Percentiles rank a stretch among this genome's conserved stretches.
Conservation (phyloP, 1,140 invertebrate species). For the Choristoneura fumiferana region DNA sequence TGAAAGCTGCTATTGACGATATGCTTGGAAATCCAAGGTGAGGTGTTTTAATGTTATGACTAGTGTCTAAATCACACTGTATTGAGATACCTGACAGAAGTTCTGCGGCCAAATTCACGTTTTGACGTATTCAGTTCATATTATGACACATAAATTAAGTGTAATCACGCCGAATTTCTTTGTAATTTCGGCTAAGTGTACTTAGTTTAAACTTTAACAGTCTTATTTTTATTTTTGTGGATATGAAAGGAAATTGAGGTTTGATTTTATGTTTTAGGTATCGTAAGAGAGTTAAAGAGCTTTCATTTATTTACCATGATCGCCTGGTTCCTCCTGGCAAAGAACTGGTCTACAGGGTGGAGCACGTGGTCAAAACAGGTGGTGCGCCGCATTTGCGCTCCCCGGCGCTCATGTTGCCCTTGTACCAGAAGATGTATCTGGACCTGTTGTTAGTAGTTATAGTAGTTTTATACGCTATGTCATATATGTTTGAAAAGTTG, state of each 20-base stretch:
- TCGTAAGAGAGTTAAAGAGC: slow-evolving; percentile 26
- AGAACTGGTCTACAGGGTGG: slow-evolving; percentile 42
- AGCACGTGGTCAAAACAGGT: slow-evolving; percentile 35
- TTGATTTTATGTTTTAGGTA: slow-evolving; percentile 33
- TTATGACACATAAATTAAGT: too few species aligned
- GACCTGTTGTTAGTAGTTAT: not conserved
- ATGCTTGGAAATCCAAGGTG: slow-evolving; percentile 42
- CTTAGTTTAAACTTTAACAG: slow-evolving; percentile 16
- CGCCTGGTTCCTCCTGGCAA: slow-evolving; percentile 31
- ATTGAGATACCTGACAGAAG: too few species aligned
- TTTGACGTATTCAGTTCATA: too few species aligned
- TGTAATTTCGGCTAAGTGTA: too few species aligned
- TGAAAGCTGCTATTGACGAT: slow-evolving; percentile 35
- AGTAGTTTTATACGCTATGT: not conserved
- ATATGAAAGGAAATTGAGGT: too few species aligned
- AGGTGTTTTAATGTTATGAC: not conserved
- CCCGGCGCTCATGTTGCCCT: slow-evolving; percentile 29
- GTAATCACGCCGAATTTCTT: too few species aligned
- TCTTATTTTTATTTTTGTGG: too few species aligned
- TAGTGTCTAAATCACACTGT: too few species aligned
- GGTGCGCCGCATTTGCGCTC: slow-evolving; percentile 49
- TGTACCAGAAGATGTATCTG: slow-evolving; percentile 16
- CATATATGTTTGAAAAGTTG: too few species aligned
- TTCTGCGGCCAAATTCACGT: too few species aligned
- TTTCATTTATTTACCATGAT: slow-evolving; percentile 35